Evolutionary conservation across 37 sponge, comb jelly and placozoan genomes (phyloP), one percentile per base, ranked within the genome.

Genomic region (Corticium candelabrum): DNA sequence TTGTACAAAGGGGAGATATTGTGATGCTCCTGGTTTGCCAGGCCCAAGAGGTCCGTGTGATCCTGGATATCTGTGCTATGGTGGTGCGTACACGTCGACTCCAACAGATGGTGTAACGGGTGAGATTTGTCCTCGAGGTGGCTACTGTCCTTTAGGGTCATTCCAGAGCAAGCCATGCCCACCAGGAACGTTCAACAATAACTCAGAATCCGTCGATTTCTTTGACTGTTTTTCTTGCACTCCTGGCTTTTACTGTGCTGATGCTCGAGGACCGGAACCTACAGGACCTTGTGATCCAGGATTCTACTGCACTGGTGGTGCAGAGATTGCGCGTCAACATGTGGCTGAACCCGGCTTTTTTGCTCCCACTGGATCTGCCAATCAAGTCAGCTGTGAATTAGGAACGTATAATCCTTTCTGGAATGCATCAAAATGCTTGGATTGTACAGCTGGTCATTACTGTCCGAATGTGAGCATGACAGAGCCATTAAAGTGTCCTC

Each of bases 271-370:
- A 70, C 73, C 73, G 34, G 78, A 81, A 35, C 77, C 83, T 3
- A 75, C 69, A 34, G 78, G 78, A 32, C 78, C 83, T 2, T 82
- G 83, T 68, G 79, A 81, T 3, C 36, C 78, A 2, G 78, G 83
- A 3, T 82, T 36, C 78, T 82, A 67, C 68, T 82, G 83, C 73
- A 70, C 73, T 11, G 77, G 77, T 29, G 67, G 77, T 30, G 77
- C 77, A 21, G 27, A 5, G 5, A 5, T 11, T 11, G 27, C 77
- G 21, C 41, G 67, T 40, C 77, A 76, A 35, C 77, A 35, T 5
- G 31, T 56, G 21, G 67, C 77, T 11, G 77, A 76, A 15, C 77
- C 77, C 21, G 77, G 77, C 21, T 67, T 68, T n/a, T 76, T 29
- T 29, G 77, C 77, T 5, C 77, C 77, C 27, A 29, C 41, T 11